phyloP scores from a whole-genome alignment of 2,113 vertebrate genomes.

The Notarius lentiginosus region DNA sequence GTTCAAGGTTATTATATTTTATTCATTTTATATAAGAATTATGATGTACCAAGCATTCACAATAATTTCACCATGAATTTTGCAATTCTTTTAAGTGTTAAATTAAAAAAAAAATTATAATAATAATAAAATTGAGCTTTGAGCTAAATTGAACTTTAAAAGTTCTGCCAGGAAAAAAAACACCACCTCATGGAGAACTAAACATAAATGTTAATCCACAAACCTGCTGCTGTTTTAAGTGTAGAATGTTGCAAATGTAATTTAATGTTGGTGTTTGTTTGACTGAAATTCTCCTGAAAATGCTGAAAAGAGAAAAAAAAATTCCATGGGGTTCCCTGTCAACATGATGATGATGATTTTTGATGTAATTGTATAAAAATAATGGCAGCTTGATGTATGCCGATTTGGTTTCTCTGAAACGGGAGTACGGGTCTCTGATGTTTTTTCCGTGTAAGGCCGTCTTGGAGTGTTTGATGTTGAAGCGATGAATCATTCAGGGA shows the following conservation, averaged over 20 bases:
- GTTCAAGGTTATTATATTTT: too few relatives aligned
- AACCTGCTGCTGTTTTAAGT: not conserved
- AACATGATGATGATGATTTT: not conserved
- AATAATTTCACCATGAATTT: too few relatives aligned
- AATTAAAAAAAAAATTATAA: too few relatives aligned
- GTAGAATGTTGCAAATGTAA: not conserved
- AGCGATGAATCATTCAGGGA: constrained; percentile 46
- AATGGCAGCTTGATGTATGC: not conserved
- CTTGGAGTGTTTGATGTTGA: constrained; percentile 39
- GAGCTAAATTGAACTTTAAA: too few relatives aligned
- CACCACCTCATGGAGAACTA: not conserved
- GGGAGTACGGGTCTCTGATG: not conserved
- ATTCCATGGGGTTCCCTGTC: not conserved
- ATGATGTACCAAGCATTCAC: too few relatives aligned
- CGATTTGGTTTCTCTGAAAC: constrained; percentile 4
- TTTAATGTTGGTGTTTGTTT: not conserved
- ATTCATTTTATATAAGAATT: too few relatives aligned
- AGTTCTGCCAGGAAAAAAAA: too few relatives aligned
- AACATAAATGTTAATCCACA: not conserved
- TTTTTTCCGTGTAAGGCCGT: not conserved
- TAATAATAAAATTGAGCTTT: too few relatives aligned
- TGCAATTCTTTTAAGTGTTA: too few relatives aligned
- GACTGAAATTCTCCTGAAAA: not conserved
- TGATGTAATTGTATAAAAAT: constrained; percentile 1
- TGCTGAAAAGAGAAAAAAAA: not conserved